Base-by-base conservation (phyloP, 1,140 invertebrate species). In the Neomicropteryx cornuta region DNA sequence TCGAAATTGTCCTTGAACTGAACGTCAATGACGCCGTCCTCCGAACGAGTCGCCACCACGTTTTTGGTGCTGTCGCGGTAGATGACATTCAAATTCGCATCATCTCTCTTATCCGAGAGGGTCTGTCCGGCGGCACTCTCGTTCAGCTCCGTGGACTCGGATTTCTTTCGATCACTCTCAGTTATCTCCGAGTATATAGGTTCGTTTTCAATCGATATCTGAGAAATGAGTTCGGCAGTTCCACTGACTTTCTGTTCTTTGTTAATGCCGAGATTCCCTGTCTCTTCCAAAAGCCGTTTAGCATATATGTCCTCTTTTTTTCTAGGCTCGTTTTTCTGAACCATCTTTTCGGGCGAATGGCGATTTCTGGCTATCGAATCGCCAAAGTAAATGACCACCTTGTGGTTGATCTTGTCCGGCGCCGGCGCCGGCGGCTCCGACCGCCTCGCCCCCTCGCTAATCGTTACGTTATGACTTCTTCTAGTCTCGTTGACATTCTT, bases 381-480 rank as follows among this genome's bases (percentile, higher is more conserved):
- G 4, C 77, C 77, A 41, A 79, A 81, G 49, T 79, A 80, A 41
- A 81, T 78, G 28, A 81, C 74, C 11, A 78, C 76, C 59, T 75
- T 79, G 44, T 81, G 77, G 44, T 68, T 64, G 29, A 62, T 67
- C 46, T n/a, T 46, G 44, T 19, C 36, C 43, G 10, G 36, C n/a
- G n/a, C 20, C 41, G 5, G 40, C 41, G 4, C 33, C 13, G 3
- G 24, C 18, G 2, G 18, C 24, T 21, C n/a, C n/a, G n/a, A n/a
- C n/a, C n/a, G n/a, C n/a, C n/a, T n/a, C n/a, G n/a, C n/a, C n/a
- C n/a, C n/a, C n/a, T n/a, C n/a, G n/a, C n/a, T n/a, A n/a, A n/a
- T n/a, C n/a, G 50, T 50, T 13, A 44, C 34, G 30, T 48, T 56
- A 2, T 41, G 59, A 61, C 39, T 56, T 62, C 18, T 41, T 58